These are phyloP conservation scores for Himantopus leucocephalus DNA, from an alignment of 2,113 vertebrate genomes.

Conservation along the genomic window DNA sequence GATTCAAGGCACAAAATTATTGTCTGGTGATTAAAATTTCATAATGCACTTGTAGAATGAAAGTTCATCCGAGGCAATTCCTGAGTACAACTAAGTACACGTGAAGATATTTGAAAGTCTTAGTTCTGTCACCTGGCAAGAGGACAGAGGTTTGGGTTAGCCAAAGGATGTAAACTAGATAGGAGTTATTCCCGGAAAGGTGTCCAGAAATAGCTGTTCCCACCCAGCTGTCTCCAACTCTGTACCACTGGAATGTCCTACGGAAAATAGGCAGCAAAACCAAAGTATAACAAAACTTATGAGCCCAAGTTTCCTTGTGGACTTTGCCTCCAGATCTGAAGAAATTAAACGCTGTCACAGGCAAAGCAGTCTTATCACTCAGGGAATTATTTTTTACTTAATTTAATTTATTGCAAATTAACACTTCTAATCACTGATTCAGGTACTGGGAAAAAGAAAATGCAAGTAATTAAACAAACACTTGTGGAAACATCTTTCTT, in stretches of 20 bases:
- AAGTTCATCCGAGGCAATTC: background rate
- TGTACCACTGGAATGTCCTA: background rate
- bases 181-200: background rate
- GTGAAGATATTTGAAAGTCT: background rate
- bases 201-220: background rate
- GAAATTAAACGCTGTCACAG: background rate
- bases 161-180: background rate
- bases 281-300: background rate
- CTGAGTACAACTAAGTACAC: background rate
- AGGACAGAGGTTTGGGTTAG: background rate
- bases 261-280: background rate
- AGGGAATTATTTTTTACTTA: background rate
- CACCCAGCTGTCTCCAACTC: background rate
- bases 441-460: background rate
- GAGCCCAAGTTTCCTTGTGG: background rate
- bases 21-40: background rate
- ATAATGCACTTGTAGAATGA: background rate
- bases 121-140: background rate
- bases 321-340: background rate
- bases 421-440: background rate
- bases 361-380: background rate
- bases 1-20: background rate
- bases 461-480: background rate
- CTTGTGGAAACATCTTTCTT: background rate
- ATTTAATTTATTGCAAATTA: background rate